Base-by-base conservation (phyloP, 2,797 vertebrate species). In the Eospalax fontanierii region DNA sequence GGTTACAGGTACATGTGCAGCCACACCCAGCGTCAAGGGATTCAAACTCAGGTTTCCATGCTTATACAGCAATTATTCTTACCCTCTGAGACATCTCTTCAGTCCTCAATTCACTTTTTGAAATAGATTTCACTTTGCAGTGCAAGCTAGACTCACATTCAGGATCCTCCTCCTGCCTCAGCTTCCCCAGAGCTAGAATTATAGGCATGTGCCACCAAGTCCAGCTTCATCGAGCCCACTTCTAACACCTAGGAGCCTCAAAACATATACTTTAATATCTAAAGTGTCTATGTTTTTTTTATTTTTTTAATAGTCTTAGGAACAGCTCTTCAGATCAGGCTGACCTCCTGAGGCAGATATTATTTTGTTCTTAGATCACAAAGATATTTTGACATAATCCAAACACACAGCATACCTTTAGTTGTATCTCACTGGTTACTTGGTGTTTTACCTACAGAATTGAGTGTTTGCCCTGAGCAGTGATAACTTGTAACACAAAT, bases 341-440 rank as follows among this genome's bases (percentile, higher is more conserved):
- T 76, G 68, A 59, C 81, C 46, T 73, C 70, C 35, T 87, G 9
- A 4, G 59, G 38, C 40, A 46, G 18, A 4, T 2, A 0, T 16
- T 33, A 61, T 68, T 95, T 90, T 84, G 43, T 68, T 91, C 90
- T 92, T 80, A 95, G 63, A 66, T 91, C 63, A 33, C 2, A 30
- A 30, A 74, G 71, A 35, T 79, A 80, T 70, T 81, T 76, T 57
- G 65, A 87, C 73, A 84, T 14, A 24, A 40, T 24, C 70, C 68
- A 93, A 83, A 94, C 18, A 38, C 1, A 8, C 43, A 82, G 78
- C 46, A 50, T 7, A 6, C 38, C 85, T 43, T 70, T 88, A 40
- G 57, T 3, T 43, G 79, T 83, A 65, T 63, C 46, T 88, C 68
- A 33, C 80, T 90, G 85, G 61, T 59, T n/a, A 40, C 43, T 90